These are phyloP conservation scores for Paragorgia papillata DNA, from an alignment of 92 coral and sea anemone species.

Conservation along the genomic window DNA sequence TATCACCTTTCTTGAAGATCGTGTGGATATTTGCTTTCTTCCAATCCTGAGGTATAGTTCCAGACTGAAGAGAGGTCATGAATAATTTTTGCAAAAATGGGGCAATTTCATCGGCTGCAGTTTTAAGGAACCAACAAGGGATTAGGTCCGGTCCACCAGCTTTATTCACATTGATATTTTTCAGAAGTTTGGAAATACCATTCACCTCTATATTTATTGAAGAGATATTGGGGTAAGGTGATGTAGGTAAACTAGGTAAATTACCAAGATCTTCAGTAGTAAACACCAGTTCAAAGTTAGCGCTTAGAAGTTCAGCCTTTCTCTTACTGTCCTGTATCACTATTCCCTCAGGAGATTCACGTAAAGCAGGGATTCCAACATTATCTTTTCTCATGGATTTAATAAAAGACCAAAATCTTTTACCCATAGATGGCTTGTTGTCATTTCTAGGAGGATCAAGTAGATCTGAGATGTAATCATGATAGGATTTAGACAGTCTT, in stretches of 20 bases:
- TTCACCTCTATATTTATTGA: no score
- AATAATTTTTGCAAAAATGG: no score
- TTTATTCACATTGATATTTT: slow-evolving; percentile 14
- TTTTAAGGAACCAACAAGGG: slow-evolving; percentile 38
- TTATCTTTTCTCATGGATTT: slow-evolving; percentile 53
- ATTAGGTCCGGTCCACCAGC: slow-evolving; percentile 44
- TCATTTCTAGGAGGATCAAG: slow-evolving; percentile 20
- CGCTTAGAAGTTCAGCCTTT: slow-evolving; percentile 48
- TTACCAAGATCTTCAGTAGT: slow-evolving; percentile 56
- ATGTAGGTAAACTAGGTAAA: no score
- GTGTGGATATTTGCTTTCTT: slow-evolving; percentile 33
- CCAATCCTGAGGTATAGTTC: slow-evolving; percentile 38
- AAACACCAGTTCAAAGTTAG: slow-evolving; percentile 57
- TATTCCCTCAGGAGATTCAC: slow-evolving; percentile 24
- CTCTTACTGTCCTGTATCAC: slow-evolving; percentile 43
- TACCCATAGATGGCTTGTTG: slow-evolving; percentile 43
- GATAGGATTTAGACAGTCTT: slow-evolving; percentile 47
- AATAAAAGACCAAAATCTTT: slow-evolving; percentile 54
- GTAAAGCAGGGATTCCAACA: slow-evolving; percentile 56
- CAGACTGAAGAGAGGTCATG: slow-evolving; percentile 12
- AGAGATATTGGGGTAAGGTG: no score
- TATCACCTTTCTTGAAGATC: slow-evolving; percentile 40
- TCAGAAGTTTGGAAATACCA: slow-evolving; percentile 28
- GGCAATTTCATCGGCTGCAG: slow-evolving; percentile 24
- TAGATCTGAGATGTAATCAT: slow-evolving; percentile 44